phyloP scores from a whole-genome alignment of 2,797 vertebrate species.

The Orientallactaga sibirica region DNA sequence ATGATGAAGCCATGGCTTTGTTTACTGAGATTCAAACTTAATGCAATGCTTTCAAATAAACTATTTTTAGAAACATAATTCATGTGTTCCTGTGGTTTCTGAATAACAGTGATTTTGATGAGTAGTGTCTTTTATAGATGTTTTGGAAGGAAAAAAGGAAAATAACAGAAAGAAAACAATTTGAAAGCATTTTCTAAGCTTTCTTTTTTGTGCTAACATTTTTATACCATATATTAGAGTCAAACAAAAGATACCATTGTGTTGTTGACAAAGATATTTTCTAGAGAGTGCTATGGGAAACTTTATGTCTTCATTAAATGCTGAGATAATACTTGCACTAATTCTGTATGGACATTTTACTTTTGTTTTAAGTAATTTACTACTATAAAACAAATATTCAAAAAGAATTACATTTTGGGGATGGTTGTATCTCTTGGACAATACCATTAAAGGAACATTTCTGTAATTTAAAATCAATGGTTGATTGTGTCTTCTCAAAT shows the following conservation, averaged over 20 bases:
- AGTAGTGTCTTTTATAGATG: background rate
- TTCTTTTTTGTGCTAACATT: conserved; percentile 38
- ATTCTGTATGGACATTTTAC: conserved; percentile 5
- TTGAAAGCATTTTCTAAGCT: conserved; percentile 62
- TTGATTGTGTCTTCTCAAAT: conserved; percentile 26
- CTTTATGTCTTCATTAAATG: conserved; percentile 35
- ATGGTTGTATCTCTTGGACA: background rate
- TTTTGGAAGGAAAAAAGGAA: conserved; percentile 4
- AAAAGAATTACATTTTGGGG: conserved; percentile 10
- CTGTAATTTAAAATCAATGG: conserved; percentile 12
- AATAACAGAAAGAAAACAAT: conserved; percentile 48
- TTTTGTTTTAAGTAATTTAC: no score
- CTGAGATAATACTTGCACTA: background rate
- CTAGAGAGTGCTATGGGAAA: background rate
- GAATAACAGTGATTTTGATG: conserved; percentile 57
- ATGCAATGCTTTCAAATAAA: conserved; percentile 76
- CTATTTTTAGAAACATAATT: conserved; percentile 66
- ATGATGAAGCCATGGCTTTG: conserved; percentile 66
- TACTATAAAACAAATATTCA: background rate
- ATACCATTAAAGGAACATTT: background rate
- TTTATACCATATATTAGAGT: conserved; percentile 20
- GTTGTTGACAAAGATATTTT: conserved; percentile 36
- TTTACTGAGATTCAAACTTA: conserved; percentile 67
- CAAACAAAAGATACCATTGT: background rate
- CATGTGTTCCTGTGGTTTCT: conserved; percentile 58